These are phyloP conservation scores for Tricholaema leucomelas DNA, from an alignment of 2,113 vertebrate species.

Conservation along the genomic window DNA sequence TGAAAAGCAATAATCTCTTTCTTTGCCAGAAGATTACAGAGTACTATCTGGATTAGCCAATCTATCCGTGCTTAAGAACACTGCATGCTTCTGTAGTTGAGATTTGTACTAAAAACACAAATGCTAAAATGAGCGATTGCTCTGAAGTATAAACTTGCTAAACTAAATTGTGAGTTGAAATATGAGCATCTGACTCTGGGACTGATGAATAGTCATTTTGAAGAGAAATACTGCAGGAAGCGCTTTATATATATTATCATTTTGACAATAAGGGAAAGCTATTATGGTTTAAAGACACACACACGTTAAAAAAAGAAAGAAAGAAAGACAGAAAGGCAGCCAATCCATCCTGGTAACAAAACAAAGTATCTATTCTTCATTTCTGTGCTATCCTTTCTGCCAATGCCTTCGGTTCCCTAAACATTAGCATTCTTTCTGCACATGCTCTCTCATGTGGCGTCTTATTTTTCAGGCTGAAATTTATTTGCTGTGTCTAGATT, in stretches of 20 bases:
- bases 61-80: constrained; percentile 1
- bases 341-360: constrained; percentile 66
- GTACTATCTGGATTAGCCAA: constrained; percentile 50
- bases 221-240: constrained; percentile 67
- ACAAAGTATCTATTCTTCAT: constrained; percentile 57
- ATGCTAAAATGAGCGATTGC: constrained; percentile 56
- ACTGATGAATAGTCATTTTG: constrained; percentile 61
- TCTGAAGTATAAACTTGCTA: constrained; percentile 59
- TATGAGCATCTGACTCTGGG: constrained; percentile 44
- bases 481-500: constrained; percentile 62
- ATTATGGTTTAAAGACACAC: constrained; percentile 60
- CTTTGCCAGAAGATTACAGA: constrained; percentile 33
- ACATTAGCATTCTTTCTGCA: constrained; percentile 64
- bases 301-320: too few species aligned
- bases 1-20: constrained; percentile 20
- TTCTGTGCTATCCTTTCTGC: constrained; percentile 12
- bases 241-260: constrained; percentile 67
- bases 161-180: constrained; percentile 65
- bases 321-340: background rate
- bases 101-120: constrained; percentile 38
- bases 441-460: constrained; percentile 52
- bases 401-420: constrained; percentile 30
- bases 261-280: constrained; percentile 67
- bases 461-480: constrained; percentile 65
- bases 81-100: constrained; percentile 4